Conservation (phyloP, 2,113 vertebrate genomes). For the Lipotes vexillifer region DNA sequence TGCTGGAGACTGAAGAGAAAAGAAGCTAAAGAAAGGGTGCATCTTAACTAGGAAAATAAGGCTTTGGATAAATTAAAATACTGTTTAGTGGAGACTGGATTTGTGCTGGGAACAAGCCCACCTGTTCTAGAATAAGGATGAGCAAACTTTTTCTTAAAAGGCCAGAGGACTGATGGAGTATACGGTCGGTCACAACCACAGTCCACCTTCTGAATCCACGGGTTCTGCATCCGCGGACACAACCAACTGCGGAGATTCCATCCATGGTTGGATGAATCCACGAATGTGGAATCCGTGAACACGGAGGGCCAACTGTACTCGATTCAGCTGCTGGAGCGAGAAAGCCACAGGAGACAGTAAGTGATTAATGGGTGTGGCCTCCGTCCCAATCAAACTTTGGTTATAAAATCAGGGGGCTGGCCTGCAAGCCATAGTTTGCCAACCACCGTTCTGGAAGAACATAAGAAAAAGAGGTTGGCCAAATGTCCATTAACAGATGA, state of each 20-base stretch:
- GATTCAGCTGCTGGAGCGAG: background rate
- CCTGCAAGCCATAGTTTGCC: background rate
- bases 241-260: background rate
- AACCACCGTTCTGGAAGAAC: background rate
- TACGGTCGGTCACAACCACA: fast-evolving
- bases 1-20: background rate
- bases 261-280: background rate
- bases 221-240: fast-evolving
- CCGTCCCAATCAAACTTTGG: background rate
- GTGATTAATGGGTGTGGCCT: background rate
- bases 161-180: background rate
- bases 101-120: background rate
- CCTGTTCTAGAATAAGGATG: background rate
- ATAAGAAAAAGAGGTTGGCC: background rate
- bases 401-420: background rate
- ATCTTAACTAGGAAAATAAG: background rate
- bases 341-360: background rate
- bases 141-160: background rate
- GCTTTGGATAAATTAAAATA: background rate
- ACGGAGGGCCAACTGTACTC: background rate
- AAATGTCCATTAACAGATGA: no score
- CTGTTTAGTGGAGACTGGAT: background rate
- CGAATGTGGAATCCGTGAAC: background rate
- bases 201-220: background rate
- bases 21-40: background rate